Evolutionary conservation across 2,113 vertebrate species (phyloP).

Genomic region (Myrmophylax atrothorax): DNA sequence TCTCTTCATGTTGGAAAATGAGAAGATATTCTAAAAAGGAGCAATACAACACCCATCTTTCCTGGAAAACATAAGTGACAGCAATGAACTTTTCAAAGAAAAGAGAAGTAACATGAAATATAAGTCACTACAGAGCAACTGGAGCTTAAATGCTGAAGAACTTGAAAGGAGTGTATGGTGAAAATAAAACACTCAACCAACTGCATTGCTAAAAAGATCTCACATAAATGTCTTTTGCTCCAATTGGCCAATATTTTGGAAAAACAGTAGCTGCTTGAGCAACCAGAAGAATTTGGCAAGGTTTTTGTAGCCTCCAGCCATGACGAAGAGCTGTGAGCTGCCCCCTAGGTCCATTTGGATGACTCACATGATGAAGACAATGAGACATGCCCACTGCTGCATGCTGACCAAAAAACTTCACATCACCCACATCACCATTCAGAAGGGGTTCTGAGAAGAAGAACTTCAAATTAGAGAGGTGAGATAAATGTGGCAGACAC

Average conservation of each 20-base stretch:
- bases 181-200: not conserved
- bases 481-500: not conserved
- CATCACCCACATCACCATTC: not conserved
- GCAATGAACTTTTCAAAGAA: not conserved
- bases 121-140: not conserved
- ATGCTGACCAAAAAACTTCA: not conserved
- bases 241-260: not conserved
- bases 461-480: not conserved
- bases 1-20: not conserved
- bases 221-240: not conserved
- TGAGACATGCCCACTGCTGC: not conserved
- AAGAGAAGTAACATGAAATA: not conserved
- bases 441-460: not conserved
- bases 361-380: not conserved
- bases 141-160: not conserved
- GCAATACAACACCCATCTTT: not conserved
- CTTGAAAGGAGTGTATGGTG: not conserved
- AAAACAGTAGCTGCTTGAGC: not conserved
- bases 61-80: not conserved
- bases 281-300: not conserved
- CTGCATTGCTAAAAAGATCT: not conserved
- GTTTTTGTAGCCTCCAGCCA: not conserved
- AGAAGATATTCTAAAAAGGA: not conserved
- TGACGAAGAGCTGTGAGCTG: not conserved
- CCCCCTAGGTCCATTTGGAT: not conserved